Conservation (phyloP, 2,888 invertebrate species). For the Melikaiella ostensackeni region DNA sequence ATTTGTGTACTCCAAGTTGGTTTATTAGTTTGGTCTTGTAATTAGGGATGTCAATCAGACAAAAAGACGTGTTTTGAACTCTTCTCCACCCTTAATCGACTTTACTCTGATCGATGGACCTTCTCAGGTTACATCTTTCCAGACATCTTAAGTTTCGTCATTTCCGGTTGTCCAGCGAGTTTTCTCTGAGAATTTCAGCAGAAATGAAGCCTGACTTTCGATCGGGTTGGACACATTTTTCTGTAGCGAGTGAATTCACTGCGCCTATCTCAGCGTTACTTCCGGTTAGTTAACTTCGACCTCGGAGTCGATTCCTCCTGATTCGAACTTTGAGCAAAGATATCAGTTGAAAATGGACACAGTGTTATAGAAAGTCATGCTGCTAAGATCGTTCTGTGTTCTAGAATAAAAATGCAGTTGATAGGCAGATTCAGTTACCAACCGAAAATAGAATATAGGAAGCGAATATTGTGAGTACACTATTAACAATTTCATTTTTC, state of each 20-base stretch:
- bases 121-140: background rate
- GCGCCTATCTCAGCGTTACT: slow-evolving; percentile 65
- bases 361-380: background rate
- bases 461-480: background rate
- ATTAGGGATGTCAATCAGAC: slow-evolving; percentile 52
- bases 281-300: slow-evolving; percentile 70
- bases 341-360: background rate
- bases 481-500: no score
- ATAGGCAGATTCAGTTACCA: background rate
- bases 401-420: background rate
- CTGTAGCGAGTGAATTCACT: slow-evolving; percentile 49
- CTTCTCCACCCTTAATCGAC: background rate
- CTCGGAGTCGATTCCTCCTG: slow-evolving; percentile 40
- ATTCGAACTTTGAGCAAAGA: slow-evolving; percentile 15
- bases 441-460: background rate
- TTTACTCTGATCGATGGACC: background rate
- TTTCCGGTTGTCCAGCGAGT: slow-evolving; percentile 9
- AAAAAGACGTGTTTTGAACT: slow-evolving; percentile 33
- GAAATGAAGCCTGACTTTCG: slow-evolving; percentile 40
- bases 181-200: slow-evolving; percentile 8
- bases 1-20: slow-evolving; percentile 61
- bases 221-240: slow-evolving; percentile 58
- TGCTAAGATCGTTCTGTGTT: background rate
- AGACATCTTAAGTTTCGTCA: slow-evolving; percentile 10
- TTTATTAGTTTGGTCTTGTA: slow-evolving; percentile 53